Base-by-base conservation (phyloP, 2,113 vertebrate genomes). In the Pogona vitticeps region DNA sequence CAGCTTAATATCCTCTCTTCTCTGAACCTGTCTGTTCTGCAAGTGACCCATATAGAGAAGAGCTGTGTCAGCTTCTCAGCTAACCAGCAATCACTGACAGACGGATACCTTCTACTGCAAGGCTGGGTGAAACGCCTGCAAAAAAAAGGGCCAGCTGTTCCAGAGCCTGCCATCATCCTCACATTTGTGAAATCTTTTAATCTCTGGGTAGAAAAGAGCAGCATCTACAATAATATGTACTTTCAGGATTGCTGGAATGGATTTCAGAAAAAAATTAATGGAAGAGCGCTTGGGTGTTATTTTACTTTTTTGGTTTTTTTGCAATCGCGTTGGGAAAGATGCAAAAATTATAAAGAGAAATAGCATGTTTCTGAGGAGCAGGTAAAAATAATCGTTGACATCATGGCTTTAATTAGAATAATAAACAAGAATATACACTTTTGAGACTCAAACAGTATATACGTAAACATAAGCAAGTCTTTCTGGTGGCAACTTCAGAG, bases 1-100 rank as follows among this genome's bases (percentile, higher is more conserved):
- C 85, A 93, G 93, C 90, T 52, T 93, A 96, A 91, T 89, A 92
- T 94, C 94, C 95, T 90, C 88, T 91, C 85, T 95, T 91, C 94
- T 93, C 63, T 96, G 94, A 95, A 94, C 92, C 94, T 94, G 92
- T 94, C 95, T 96, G 93, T 96, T 96, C 90, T 93, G 91, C 87
- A 93, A 91, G 92, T 96, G 96, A 97, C 96, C 96, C 96, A 91
- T 90, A 38, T 68, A 94, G 84, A 23, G 88, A 92, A 92, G 46
- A 77, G 94, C 93, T 94, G 92, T 92, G 94, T 94, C 95, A 96
- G 95, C 93, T 93, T 91, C 94, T 94, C 92, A 85, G 91, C 92
- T 89, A 91, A 89, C 92, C 91, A 93, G 91, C 88, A 92, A 18
- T 0, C 90, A 95, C 94, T 77, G 94, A 96, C 94, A 95, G 96